Percentiles rank a stretch among this genome's conserved stretches.
phyloP scores from a whole-genome alignment of 92 coral and sea anemone genomes.

The Porites divaricata region DNA sequence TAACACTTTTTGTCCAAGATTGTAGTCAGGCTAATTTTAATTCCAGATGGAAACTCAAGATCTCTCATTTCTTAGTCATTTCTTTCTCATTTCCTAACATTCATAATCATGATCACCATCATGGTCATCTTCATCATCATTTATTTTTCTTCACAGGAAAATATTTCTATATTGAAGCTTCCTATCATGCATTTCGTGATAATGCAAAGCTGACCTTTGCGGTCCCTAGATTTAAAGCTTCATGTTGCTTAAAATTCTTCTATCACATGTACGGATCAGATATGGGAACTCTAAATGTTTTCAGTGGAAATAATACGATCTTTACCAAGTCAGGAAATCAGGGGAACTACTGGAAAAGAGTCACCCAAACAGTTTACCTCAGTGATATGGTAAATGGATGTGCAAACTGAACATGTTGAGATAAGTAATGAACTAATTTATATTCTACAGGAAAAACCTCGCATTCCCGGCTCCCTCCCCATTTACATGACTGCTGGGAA shows the following conservation, averaged over 20 bases:
- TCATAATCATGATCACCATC: no score
- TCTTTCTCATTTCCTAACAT: no score
- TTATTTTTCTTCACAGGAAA: neutral
- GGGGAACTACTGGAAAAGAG: slow-evolving; percentile 27
- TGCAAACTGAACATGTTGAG: no score
- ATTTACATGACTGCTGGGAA: no score
- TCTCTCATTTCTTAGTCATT: no score
- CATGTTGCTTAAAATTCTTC: slow-evolving; percentile 13
- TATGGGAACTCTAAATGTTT: slow-evolving; percentile 27
- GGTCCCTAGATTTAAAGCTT: neutral
- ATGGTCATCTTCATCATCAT: no score
- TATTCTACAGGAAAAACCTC: no score
- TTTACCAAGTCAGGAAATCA: slow-evolving; percentile 31
- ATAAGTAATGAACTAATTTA: no score
- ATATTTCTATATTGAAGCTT: slow-evolving; percentile 14
- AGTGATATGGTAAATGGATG: slow-evolving; percentile 3
- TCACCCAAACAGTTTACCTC: neutral
- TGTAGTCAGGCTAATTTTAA: no score
- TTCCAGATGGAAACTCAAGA: no score
- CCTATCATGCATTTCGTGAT: neutral
- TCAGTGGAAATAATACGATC: slow-evolving; percentile 14
- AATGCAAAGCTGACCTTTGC: slow-evolving; percentile 27
- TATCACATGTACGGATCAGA: slow-evolving; percentile 26
- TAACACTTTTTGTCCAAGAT: no score
- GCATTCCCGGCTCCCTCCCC: no score